Evolutionary conservation across 2,797 vertebrate species (phyloP).

Genomic region (Enteromius trimaculatus): DNA sequence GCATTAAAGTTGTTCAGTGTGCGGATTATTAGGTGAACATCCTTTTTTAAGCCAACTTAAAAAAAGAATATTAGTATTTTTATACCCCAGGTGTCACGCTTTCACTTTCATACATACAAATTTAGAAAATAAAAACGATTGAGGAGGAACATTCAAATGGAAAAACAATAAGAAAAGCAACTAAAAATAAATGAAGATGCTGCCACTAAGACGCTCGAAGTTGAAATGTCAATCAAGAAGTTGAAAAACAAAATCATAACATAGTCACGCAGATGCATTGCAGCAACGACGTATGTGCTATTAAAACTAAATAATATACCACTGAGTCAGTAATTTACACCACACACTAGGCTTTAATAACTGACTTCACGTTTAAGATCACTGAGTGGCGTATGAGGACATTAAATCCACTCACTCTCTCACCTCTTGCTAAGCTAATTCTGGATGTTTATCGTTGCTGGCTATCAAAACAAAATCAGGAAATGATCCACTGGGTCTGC

Average conservation of each 20-base stretch:
- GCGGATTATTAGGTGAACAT: not conserved
- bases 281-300: not conserved
- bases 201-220: not conserved
- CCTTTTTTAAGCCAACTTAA: not conserved
- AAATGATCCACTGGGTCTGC: not conserved
- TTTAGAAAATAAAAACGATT: not conserved
- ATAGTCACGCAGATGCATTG: not conserved
- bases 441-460: not conserved
- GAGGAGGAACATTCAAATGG: no score
- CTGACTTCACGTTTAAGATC: not conserved
- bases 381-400: not conserved
- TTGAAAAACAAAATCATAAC: constrained; percentile 23
- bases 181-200: not conserved
- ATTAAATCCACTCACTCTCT: constrained; percentile 23
- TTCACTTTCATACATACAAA: not conserved
- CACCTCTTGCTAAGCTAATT: constrained; percentile 41
- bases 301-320: not conserved
- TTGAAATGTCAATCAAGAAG: constrained; percentile 6
- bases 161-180: not conserved
- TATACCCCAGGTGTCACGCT: not conserved
- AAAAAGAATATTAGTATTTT: no score
- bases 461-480: not conserved
- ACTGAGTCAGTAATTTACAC: not conserved
- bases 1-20: not conserved
- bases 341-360: not conserved